Base-by-base conservation (phyloP, 2,113 vertebrate species). In the Anser brachyrhynchus region DNA sequence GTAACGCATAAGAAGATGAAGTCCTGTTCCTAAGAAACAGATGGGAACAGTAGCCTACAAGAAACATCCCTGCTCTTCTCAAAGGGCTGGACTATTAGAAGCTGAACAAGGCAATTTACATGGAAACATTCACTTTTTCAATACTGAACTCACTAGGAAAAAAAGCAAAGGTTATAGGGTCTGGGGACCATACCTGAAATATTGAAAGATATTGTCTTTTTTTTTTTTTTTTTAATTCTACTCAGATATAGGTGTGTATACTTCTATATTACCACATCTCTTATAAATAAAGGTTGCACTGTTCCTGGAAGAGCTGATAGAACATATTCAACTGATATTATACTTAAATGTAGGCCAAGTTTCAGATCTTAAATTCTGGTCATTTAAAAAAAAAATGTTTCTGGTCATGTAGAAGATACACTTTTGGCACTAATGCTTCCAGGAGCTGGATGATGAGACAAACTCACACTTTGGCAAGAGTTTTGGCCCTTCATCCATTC, bases 291-390 rank as follows among this genome's bases (percentile, higher is more conserved):
- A 84, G 5, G 7, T 67, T 90, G n/a, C 49, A 65, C 20, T 84
- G 22, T 44, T 90, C 66, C 88, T 93, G 76, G 52, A 33, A 90
- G 61, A 5, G 4, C 9, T 83, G 33, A 18, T 43, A 31, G 18
- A 87, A 76, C 26, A 66, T 55, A 49, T 22, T 77, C 51, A 83
- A 71, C 35, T 81, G 61, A 84, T 33, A 69, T 2, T 82, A 41
- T 6, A 57, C 35, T 69, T 59, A 77, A 87, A 79, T 84, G 89
- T 65, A 92, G 39, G 73, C 29, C 39, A 65, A 39, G 8, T 62
- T 79, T 94, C 70, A 66, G n/a, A 92, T 70, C 17, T 92, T 33
- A 46, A 93, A 76, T 92, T 80, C 57, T 78, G 39, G 67, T 70
- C 25, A 85, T 57, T 88, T 80, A 62, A 23, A 94, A 62, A 41